phyloP scores from a whole-genome alignment of 2,888 invertebrate genomes.

The Punctoribates punctum region DNA sequence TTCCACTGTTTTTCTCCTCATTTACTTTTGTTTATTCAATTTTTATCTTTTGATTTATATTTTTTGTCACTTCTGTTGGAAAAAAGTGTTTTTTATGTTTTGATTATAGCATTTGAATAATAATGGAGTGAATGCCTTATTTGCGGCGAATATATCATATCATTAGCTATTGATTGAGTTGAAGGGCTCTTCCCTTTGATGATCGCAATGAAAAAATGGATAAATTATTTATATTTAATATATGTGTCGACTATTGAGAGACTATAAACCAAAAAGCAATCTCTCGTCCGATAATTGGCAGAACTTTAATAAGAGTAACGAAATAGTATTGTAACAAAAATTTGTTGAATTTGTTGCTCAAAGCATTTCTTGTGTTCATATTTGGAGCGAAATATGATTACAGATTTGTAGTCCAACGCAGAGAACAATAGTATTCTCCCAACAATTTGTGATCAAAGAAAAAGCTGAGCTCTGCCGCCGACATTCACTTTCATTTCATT shows the following conservation, averaged over 20 bases:
- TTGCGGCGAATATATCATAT: not conserved
- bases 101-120: not conserved
- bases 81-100: not conserved
- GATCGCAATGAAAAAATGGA: not conserved
- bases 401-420: not conserved
- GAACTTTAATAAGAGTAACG: constrained; percentile 8
- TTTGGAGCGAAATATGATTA: constrained; percentile 32
- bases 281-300: constrained; percentile 7
- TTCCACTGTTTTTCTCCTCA: no score
- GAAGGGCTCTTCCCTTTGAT: not conserved
- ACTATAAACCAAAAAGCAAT: constrained; percentile 6
- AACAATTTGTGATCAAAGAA: constrained; percentile 29
- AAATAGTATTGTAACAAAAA: not conserved
- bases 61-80: not conserved
- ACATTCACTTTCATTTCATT: not conserved
- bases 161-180: not conserved
- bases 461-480: not conserved
- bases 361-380: not conserved
- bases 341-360: constrained; percentile 20
- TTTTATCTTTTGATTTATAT: no score
- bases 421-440: not conserved
- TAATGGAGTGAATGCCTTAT: not conserved
- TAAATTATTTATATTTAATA: constrained; percentile 30
- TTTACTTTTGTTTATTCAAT: no score
- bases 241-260: not conserved